Conservation (phyloP, 2,888 invertebrate genomes). For the Sipunculus nudus region DNA sequence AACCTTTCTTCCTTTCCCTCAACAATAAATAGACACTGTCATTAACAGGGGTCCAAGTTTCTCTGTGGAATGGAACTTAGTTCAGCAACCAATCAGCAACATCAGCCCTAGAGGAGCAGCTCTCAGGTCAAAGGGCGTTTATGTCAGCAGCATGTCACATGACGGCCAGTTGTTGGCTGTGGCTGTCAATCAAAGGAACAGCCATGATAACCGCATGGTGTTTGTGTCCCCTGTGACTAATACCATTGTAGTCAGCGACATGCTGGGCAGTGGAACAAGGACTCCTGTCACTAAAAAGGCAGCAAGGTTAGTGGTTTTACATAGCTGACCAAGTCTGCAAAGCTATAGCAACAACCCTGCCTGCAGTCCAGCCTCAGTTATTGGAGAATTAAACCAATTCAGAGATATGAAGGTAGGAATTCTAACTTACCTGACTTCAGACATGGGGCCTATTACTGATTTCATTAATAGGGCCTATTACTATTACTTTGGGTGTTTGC, state of each 20-base stretch:
- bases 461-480: too few relatives aligned
- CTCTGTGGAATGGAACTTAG: constrained; percentile 29
- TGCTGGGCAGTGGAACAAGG: constrained; percentile 43
- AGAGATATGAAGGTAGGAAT: too few relatives aligned
- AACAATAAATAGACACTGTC: background rate
- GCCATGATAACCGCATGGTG: constrained; percentile 50
- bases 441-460: too few relatives aligned
- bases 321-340: too few relatives aligned
- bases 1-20: too few relatives aligned
- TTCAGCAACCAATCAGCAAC: constrained; percentile 13
- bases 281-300: constrained; percentile 17
- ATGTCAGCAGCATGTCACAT: constrained; percentile 48
- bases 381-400: too few relatives aligned
- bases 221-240: constrained; percentile 58
- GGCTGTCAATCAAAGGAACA: constrained; percentile 57
- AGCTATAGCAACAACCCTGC: too few relatives aligned
- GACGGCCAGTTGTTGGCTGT: constrained; percentile 60
- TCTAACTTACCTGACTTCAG: too few relatives aligned
- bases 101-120: constrained; percentile 42
- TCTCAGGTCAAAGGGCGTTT: constrained; percentile 50
- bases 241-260: constrained; percentile 50
- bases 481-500: too few relatives aligned
- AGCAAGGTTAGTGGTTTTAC: background rate
- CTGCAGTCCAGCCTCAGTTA: too few relatives aligned
- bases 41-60: constrained; percentile 23